Base-by-base conservation (phyloP, 2,888 invertebrate species). In the Sarcophaga carnaria region DNA sequence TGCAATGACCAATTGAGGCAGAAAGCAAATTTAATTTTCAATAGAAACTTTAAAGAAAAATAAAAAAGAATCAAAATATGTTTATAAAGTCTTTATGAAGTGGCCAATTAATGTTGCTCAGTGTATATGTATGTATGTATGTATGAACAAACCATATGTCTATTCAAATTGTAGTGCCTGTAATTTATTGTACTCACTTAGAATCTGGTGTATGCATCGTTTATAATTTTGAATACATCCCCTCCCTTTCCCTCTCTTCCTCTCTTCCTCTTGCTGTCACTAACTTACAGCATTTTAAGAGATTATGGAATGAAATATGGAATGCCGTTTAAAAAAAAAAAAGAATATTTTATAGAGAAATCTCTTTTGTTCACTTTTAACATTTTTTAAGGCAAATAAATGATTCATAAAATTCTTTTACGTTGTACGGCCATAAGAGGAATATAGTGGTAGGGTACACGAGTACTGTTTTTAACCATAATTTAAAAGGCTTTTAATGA, bases 141-240 rank as follows among this genome's bases (percentile, higher is more conserved):
- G 17, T 14, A 54, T 4, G 17, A 14, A 54, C 1, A 54, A 14
- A 17, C 54, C 12, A 17, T 54, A 17, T 54, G 12, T 12, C 17
- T 54, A 54, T 54, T 54, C 17, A 54, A 47, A 64, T 54, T 54
- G 54, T 54, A 54, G 45, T 66, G 60, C 45, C n/a, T 74, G 66
- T 80, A 66, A 80, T 80, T 80, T 72, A 80, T 74, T 66, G 5
- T 54, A 22, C 80, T 45, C n/a, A 66, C 66, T 25, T 66, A 8
- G n/a, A 71, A 64, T 37, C 37, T 37, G 54, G 54, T 54, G 45
- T 22, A 45, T 80, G 49, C 63, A 79, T 45, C 25, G 60, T 49
- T 49, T 49, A 49, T 49, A 79, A 79, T 17, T 54, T 37, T 37
- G 25, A 6, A 63, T 62, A 27, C 54, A 63, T 12, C 45, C 17